Percentiles rank a stretch among this genome's conserved stretches.
These are phyloP conservation scores for Parazoanthus swiftii DNA, from an alignment of 92 coral and sea anemone species.

Conservation along the genomic window DNA sequence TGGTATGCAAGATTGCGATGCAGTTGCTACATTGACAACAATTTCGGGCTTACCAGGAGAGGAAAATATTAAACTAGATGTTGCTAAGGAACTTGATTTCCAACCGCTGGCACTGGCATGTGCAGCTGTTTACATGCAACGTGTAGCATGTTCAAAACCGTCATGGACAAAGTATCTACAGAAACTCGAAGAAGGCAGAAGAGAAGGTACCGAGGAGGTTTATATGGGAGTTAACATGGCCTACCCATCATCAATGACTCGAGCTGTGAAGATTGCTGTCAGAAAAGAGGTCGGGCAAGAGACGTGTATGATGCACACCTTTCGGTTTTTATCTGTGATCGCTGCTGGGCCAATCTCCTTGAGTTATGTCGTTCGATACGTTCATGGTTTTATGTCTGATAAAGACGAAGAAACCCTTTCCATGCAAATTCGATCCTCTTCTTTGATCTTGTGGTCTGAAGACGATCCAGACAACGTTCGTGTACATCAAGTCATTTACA, in stretches of 20 bases:
- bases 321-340: conserved; percentile 14
- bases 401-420: conserved; percentile 12
- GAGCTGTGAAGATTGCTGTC: conserved; percentile 30
- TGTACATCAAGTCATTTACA: conserved; percentile 31
- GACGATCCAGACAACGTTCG: conserved; percentile 4
- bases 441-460: conserved; percentile 26
- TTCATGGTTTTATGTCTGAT: not conserved
- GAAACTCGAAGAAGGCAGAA: conserved; percentile 38
- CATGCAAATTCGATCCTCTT: not conserved
- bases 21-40: not conserved
- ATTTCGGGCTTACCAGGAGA: not conserved
- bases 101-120: too few relatives aligned
- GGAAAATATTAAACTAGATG: not conserved
- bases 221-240: not conserved
- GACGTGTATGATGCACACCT: not conserved
- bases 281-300: not conserved
- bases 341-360: not conserved
- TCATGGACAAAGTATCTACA: conserved; percentile 19
- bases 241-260: conserved; percentile 4
- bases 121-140: too few relatives aligned
- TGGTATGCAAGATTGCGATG: not conserved
- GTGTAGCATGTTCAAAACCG: not conserved
- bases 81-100: not conserved
- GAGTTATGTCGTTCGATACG: not conserved
- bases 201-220: conserved; percentile 28